Evolutionary conservation across 2,797 vertebrate species (phyloP).

Genomic region (Ceryle rudis): DNA sequence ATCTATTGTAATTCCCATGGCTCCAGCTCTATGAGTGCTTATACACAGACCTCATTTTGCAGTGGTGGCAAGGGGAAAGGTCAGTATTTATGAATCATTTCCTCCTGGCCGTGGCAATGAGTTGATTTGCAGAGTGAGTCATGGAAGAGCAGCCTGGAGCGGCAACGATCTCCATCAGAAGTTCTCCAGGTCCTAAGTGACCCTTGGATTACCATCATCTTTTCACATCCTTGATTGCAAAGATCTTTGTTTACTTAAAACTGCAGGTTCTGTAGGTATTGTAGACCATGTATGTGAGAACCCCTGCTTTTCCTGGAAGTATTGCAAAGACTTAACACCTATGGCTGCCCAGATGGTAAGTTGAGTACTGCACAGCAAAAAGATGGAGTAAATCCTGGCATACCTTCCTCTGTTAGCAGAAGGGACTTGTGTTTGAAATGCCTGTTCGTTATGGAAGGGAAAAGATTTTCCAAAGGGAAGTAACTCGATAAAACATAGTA

Average conservation of each 20-base stretch:
- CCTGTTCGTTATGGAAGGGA: neutral
- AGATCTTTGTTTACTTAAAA: neutral
- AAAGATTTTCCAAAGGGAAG: neutral
- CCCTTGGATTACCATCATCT: neutral
- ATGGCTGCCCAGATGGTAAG: neutral
- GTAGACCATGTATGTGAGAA: neutral
- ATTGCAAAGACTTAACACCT: neutral
- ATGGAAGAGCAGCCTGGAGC: conserved; percentile 58
- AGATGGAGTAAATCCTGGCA: neutral
- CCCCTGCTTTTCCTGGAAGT: neutral
- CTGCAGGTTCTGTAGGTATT: neutral
- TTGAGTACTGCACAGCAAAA: neutral
- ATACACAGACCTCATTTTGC: conserved; percentile 66
- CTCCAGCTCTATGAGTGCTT: conserved; percentile 66
- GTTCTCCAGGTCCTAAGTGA: conserved; percentile 9
- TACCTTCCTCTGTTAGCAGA: neutral
- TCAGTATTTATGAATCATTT: conserved; percentile 81
- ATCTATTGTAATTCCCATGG: conserved; percentile 56
- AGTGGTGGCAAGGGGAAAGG: conserved; percentile 79
- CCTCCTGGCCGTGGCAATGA: conserved; percentile 71
- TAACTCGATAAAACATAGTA: neutral
- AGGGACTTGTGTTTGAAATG: neutral
- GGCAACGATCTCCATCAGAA: conserved; percentile 14
- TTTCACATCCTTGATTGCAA: neutral
- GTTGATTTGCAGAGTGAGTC: conserved; percentile 77